These are phyloP conservation scores for Hemiprocne comata DNA, from an alignment of 2,113 vertebrate genomes.

Conservation along the genomic window DNA sequence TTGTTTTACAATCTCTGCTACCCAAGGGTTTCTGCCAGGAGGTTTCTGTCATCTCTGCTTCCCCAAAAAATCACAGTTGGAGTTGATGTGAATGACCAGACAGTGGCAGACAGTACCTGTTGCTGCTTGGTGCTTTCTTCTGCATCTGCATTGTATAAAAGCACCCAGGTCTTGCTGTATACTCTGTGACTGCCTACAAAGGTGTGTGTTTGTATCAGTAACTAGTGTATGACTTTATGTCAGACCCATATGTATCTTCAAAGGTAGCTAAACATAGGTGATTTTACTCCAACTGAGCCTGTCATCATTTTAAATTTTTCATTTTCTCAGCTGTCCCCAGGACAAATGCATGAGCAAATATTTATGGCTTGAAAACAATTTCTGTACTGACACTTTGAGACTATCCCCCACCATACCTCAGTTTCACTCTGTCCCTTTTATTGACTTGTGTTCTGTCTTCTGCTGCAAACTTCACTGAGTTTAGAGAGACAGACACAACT, in stretches of 20 bases:
- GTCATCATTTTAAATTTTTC: background rate
- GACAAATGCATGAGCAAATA: background rate
- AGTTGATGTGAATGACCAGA: fast-evolving
- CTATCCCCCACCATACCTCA: background rate
- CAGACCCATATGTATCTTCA: background rate
- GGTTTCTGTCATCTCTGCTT: background rate
- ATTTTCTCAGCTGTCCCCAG: background rate
- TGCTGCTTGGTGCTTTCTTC: background rate
- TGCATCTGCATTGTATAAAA: background rate
- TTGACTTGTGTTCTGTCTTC: background rate
- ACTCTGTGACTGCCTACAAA: background rate
- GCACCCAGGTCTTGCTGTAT: background rate
- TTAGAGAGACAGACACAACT: background rate
- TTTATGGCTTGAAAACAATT: background rate
- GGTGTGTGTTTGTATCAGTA: background rate
- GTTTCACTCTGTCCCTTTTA: background rate
- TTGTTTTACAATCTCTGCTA: background rate
- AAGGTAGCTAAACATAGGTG: background rate
- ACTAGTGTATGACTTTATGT: background rate
- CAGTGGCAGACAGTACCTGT: background rate
- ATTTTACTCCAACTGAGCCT: background rate
- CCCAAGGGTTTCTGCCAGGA: background rate
- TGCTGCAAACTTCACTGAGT: background rate
- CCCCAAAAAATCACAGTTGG: fast-evolving
- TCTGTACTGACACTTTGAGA: background rate